A percentile compares a stretch with the other conserved stretches of the same genome.
phyloP scores from a whole-genome alignment of 2,888 invertebrate genomes.

The Sclerodermus sp. region DNA sequence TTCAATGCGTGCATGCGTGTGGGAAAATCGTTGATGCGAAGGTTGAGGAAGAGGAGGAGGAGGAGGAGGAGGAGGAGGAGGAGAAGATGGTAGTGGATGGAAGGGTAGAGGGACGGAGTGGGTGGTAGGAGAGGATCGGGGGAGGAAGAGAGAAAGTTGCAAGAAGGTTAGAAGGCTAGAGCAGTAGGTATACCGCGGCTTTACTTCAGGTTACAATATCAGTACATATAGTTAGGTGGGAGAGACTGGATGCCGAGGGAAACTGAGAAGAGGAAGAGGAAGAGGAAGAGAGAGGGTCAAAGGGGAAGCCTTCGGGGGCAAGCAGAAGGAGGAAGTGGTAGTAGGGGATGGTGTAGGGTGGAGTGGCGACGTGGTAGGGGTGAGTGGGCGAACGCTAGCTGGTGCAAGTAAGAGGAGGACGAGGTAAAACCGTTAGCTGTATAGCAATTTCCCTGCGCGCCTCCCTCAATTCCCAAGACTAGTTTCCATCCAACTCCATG shows the following conservation, averaged over 20 bases:
- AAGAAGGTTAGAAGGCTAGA: constrained; percentile 8
- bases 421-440: constrained; percentile 34
- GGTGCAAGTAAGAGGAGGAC: constrained; percentile 9
- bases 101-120: not conserved
- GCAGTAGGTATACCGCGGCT: constrained; percentile 13
- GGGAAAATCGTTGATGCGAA: not conserved
- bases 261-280: not conserved
- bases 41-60: constrained; percentile 3
- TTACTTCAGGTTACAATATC: constrained; percentile 28
- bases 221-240: constrained; percentile 23
- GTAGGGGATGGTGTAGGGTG: constrained; percentile 10
- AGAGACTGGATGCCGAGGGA: constrained; percentile 17
- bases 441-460: constrained; percentile 40
- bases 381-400: constrained; percentile 9
- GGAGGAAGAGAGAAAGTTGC: not conserved
- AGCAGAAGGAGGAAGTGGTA: not conserved
- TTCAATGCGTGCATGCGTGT: not conserved
- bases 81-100: not conserved
- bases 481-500: constrained; percentile 42
- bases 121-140: constrained; percentile 1
- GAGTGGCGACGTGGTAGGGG: constrained; percentile 2
- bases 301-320: too few species aligned
- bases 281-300: not conserved
- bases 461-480: constrained; percentile 46
- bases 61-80: not conserved